Base-by-base conservation (phyloP, 2,888 invertebrate species). In the Lasius fuliginosus region DNA sequence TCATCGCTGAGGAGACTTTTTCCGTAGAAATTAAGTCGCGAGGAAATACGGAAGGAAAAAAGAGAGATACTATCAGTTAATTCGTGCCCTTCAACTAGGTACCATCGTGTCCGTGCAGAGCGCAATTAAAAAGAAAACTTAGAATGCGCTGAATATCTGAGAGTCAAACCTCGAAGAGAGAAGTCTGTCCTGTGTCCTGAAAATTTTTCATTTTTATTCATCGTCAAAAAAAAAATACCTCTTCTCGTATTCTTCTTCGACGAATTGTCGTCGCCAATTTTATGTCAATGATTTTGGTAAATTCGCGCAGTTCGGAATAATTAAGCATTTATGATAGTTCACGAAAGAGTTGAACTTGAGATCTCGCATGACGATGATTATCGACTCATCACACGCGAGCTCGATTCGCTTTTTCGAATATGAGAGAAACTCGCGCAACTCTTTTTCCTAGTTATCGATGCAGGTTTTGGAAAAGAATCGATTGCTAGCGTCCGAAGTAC, bases 391-490 rank as follows among this genome's bases (percentile, higher is more conserved):
- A 18, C 18, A 6, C 18, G n/a, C 8, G 53, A 46, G 30, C 11
- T 4, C 15, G 0, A 23, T 1, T 49, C 46, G 18, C 18, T 12
- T 68, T 18, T 0, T 27, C 18, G 18, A 68, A 30, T 53, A 8
- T 18, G 68, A 46, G 18, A 15, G 23, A 23, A 23, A 30, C 5
- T 18, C 46, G 12, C 8, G 15, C 18, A 6, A 62, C 36, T 75
- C n/a, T 64, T 46, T 53, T 77, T 56, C 27, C 62, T 40, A 15
- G 53, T 65, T 74, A 58, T 74, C 81, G n/a, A 2, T 53, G 1
- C 58, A 53, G 83, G 85, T 86, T 88, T 84, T 69, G 6, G 36
- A 46, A 42, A 67, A 46, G 18, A 84, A 82, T 62, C 33, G 49
- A n/a, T 27, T 67, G 23, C 11, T 5, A 42, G 65, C 68, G 83